These are phyloP conservation scores for Chromobotia macracanthus DNA, from an alignment of 2,797 vertebrate species.

Conservation along the genomic window DNA sequence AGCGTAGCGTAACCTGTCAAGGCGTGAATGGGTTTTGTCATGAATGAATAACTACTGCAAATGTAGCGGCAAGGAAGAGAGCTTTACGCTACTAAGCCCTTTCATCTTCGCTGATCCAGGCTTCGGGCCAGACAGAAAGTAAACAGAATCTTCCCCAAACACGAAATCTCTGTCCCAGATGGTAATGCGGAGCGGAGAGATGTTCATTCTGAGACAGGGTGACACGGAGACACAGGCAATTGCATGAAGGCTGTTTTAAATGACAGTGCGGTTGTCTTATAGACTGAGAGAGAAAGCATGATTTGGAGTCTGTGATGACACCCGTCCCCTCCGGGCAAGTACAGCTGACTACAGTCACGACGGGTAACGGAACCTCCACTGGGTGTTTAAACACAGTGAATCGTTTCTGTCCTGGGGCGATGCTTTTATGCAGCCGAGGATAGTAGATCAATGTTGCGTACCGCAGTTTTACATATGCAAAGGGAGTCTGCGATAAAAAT, in stretches of 20 bases:
- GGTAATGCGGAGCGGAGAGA: not conserved
- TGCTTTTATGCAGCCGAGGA: constrained; percentile 39
- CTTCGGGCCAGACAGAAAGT: constrained; percentile 70
- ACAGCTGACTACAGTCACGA: constrained; percentile 37
- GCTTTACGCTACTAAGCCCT: constrained; percentile 74
- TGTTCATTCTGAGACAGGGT: not conserved
- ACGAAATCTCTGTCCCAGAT: constrained; percentile 32
- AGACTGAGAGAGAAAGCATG: not conserved
- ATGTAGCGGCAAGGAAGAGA: constrained; percentile 66
- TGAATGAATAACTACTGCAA: constrained; percentile 82
- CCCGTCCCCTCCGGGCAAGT: constrained; percentile 39
- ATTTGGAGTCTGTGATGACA: constrained; percentile 28
- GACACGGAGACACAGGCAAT: not conserved
- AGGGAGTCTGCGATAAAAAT: constrained; percentile 32
- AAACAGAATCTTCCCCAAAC: constrained; percentile 65
- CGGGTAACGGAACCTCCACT: constrained; percentile 33
- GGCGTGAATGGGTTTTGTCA: constrained; percentile 82
- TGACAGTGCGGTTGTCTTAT: not conserved
- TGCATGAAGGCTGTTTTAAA: constrained; percentile 30
- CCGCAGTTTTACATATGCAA: constrained; percentile 38
- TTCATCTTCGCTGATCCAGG: constrained; percentile 77
- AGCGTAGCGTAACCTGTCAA: constrained; percentile 72
- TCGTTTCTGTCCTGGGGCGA: constrained; percentile 40
- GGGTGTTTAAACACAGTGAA: constrained; percentile 43
- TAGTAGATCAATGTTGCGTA: constrained; percentile 14